These are phyloP conservation scores for Sternarchorhynchus goeldii DNA, from an alignment of 2,797 vertebrate species.

Conservation along the genomic window DNA sequence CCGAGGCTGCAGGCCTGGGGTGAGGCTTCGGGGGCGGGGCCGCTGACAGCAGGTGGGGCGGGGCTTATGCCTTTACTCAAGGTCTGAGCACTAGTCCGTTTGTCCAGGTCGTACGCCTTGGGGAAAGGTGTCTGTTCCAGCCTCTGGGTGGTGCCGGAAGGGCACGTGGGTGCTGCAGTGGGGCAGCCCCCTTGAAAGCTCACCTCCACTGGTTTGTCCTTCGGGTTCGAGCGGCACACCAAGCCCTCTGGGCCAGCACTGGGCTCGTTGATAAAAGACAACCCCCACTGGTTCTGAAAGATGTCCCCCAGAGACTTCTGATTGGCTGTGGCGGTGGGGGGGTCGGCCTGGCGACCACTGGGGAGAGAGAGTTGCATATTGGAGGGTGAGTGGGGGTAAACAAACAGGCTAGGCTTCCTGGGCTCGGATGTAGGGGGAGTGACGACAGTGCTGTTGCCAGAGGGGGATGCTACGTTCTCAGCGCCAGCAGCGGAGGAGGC, in stretches of 20 bases:
- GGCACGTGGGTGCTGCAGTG: constrained; percentile 69
- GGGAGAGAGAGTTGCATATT: constrained; percentile 98
- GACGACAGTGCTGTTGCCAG: constrained; percentile 71
- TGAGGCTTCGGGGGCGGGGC: constrained; percentile 71
- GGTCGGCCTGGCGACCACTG: constrained; percentile 80
- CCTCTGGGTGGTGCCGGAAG: constrained; percentile 74
- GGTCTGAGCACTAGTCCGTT: constrained; percentile 86
- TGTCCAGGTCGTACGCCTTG: constrained; percentile 85
- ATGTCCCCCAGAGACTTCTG: constrained; percentile 97
- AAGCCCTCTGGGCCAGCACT: constrained; percentile 78
- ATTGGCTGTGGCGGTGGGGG: constrained; percentile 80
- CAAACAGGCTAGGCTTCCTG: constrained; percentile 94
- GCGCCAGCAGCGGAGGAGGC: constrained; percentile 73
- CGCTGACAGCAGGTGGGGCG: constrained; percentile 52
- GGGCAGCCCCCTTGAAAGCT: constrained; percentile 83
- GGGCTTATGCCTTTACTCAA: constrained; percentile 70
- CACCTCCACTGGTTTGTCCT: constrained; percentile 77
- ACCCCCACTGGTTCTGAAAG: constrained; percentile 99
- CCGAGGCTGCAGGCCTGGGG: constrained; percentile 75
- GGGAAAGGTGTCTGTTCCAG: constrained; percentile 80
- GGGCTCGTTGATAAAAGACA: constrained; percentile 98
- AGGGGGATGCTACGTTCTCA: constrained; percentile 83
- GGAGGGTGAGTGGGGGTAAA: constrained; percentile 84
- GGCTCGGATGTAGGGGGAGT: constrained; percentile 79
- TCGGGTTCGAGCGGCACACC: constrained; percentile 67